These are phyloP conservation scores for Varanus komodoensis DNA, from an alignment of 2,113 vertebrate species.

Conservation along the genomic window DNA sequence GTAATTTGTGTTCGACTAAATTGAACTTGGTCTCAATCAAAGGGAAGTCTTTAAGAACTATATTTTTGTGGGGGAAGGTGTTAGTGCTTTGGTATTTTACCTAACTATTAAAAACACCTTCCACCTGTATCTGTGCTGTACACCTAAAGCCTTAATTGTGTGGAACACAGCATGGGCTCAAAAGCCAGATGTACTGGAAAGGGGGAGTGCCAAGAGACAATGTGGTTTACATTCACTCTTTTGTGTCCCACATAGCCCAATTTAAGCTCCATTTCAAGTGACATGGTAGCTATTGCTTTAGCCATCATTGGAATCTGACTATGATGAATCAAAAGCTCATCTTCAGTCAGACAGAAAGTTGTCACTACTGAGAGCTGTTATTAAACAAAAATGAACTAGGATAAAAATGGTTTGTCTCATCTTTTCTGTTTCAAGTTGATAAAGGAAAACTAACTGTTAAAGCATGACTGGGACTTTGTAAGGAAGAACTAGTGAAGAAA, in stretches of 20 bases:
- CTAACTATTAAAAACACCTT: not conserved
- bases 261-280: slow-evolving; percentile 62
- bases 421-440: not conserved
- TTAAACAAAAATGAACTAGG: slow-evolving; percentile 11
- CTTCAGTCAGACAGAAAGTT: slow-evolving; percentile 45
- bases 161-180: slow-evolving; percentile 3
- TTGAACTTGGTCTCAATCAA: slow-evolving; percentile 14
- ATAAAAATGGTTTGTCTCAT: not conserved
- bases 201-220: not conserved
- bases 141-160: not conserved
- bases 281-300: slow-evolving; percentile 41
- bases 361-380: slow-evolving; percentile 17
- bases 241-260: slow-evolving; percentile 32
- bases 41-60: slow-evolving; percentile 14
- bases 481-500: not conserved
- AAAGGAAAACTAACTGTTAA: slow-evolving; percentile 19
- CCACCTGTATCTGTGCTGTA: slow-evolving; percentile 23
- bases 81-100: not conserved
- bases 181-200: slow-evolving; percentile 38
- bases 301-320: not conserved
- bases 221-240: slow-evolving; percentile 7
- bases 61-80: slow-evolving; percentile 7
- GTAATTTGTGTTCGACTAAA: not conserved
- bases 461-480: slow-evolving; percentile 20
- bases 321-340: slow-evolving; percentile 51